Conservation (phyloP, 2,888 invertebrate species). For the Rhopalosiphum nymphaeae region DNA sequence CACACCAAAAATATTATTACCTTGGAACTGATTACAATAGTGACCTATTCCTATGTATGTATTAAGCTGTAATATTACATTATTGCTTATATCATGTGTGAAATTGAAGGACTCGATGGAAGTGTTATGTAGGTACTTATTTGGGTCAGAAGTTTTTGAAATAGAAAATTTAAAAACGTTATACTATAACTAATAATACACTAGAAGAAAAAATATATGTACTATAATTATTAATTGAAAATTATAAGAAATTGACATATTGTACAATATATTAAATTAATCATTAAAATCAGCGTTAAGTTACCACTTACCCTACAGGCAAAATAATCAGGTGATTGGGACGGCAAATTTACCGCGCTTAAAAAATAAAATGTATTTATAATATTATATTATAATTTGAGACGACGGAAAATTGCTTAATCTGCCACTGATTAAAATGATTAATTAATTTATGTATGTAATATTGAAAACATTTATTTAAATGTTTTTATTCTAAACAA, state of each 20-base stretch:
- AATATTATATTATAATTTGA: no score
- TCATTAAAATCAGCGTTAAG: neutral
- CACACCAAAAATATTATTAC: neutral
- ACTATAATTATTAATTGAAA: neutral
- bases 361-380: no score
- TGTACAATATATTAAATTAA: neutral
- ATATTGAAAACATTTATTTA: neutral
- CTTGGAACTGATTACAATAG: neutral
- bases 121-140: neutral
- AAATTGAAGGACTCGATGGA: neutral
- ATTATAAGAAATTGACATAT: neutral
- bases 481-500: neutral
- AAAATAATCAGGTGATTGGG: no score
- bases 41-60: neutral
- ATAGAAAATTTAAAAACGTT: neutral
- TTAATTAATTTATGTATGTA: neutral
- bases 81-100: neutral
- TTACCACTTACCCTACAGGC: no score
- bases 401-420: no score
- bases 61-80: neutral
- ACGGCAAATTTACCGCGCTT: no score
- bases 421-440: neutral
- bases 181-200: neutral
- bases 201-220: neutral
- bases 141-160: neutral